Percentiles rank a stretch among this genome's conserved stretches.
phyloP scores from a whole-genome alignment of 1,140 invertebrate species.

The Cyclina sinensis region DNA sequence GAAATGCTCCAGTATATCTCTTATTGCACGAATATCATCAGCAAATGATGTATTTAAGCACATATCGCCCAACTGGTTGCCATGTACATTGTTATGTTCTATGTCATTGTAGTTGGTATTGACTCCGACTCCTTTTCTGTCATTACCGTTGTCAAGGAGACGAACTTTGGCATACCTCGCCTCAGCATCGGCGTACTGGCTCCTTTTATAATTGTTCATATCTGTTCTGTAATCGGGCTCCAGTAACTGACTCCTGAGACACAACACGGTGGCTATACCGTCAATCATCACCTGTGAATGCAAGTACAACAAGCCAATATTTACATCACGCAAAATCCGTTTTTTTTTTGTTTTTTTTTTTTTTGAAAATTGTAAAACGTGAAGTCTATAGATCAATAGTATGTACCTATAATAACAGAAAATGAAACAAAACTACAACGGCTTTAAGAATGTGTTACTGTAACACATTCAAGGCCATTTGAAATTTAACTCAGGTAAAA shows the following conservation, averaged over 20 bases:
- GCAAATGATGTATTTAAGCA: slow-evolving; percentile 60
- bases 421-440: too few relatives aligned
- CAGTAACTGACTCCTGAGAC: slow-evolving; percentile 81
- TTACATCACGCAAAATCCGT: too few relatives aligned
- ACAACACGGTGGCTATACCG: slow-evolving; percentile 82
- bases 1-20: slow-evolving; percentile 75
- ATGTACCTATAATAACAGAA: too few relatives aligned
- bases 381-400: too few relatives aligned
- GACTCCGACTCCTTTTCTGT: slow-evolving; percentile 39
- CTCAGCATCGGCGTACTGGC: slow-evolving; percentile 60
- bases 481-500: too few relatives aligned
- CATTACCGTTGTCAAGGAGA: slow-evolving; percentile 77
- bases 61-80: not conserved
- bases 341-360: too few relatives aligned
- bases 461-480: too few relatives aligned
- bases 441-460: too few relatives aligned
- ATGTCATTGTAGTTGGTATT: not conserved
- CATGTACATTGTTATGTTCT: slow-evolving; percentile 57
- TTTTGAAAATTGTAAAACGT: too few relatives aligned
- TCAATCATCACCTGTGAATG: slow-evolving; percentile 84
- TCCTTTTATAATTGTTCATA: slow-evolving; percentile 63
- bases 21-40: slow-evolving; percentile 79
- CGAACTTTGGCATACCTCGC: slow-evolving; percentile 74
- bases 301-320: too few relatives aligned
- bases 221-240: slow-evolving; percentile 68